Base-by-base conservation (phyloP, 2,888 invertebrate genomes). In the Trichopoda pennipes region DNA sequence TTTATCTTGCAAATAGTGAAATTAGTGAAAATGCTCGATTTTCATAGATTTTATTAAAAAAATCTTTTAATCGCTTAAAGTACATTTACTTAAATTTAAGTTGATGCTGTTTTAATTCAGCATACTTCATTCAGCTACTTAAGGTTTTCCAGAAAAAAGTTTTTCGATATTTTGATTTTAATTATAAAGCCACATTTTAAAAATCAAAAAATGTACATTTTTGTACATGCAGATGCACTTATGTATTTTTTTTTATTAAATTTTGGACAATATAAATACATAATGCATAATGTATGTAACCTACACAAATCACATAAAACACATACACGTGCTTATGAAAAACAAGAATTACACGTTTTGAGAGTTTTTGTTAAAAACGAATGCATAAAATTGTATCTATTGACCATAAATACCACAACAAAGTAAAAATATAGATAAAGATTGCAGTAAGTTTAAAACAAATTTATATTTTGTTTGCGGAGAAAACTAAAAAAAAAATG, bases 401-500 rank as follows among this genome's bases (percentile, higher is more conserved):
- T 76, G 75, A 72, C 75, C 75, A 64, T 35, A 63, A 58, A 81
- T 77, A 53, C 81, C 81, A 63, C 81, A 77, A 69, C 77, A 81
- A 77, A 73, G 81, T 38, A 55, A 72, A 77, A 70, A 68, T 49
- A 56, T 44, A 42, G 12, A 35, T 51, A 73, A 69, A 69, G 61
- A 73, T 77, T 73, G 70, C 21, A 64, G 63, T 58, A 80, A 63
- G 64, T 69, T 80, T 56, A 44, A 69, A 75, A 42, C 49, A 74
- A 61, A 63, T 63, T 80, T 76, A 60, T 68, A 12, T 80, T 56
- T 79, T 66, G 51, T 73, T 72, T 72, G 58, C 21, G 17, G 72
- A 38, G 23, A 55, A 53, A 64, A 61, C 2, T 21, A 7, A 44
- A 47, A 17, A 4, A 55, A 35, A 4, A 32, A 47, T 63, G 23